phyloP scores from a whole-genome alignment of 23 tunicate species.

The Aplidium turbinatum region DNA sequence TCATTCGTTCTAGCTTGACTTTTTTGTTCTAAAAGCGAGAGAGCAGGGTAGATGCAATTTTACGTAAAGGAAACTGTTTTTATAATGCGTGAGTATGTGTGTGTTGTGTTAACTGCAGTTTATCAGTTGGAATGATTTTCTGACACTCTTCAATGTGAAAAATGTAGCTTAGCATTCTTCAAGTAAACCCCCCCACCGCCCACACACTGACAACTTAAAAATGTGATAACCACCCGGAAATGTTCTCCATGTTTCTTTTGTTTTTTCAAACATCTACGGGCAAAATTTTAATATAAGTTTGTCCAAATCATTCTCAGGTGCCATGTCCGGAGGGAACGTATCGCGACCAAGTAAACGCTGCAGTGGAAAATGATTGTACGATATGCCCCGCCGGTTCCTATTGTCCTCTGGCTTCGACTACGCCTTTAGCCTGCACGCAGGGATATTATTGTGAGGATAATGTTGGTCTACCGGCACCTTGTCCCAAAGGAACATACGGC shows the following conservation, averaged over 20 bases:
- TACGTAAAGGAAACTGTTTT: too few species aligned
- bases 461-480: slow-evolving; percentile 59
- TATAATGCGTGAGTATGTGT: too few species aligned
- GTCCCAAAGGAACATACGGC: slow-evolving; percentile 96
- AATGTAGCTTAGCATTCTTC: too few species aligned
- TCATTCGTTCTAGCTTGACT: too few species aligned
- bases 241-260: neutral
- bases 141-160: too few species aligned
- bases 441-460: slow-evolving; percentile 74
- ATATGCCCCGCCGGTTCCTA: slow-evolving; percentile 69
- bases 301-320: slow-evolving; percentile 44
- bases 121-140: too few species aligned
- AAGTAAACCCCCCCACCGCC: too few species aligned
- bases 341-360: slow-evolving; percentile 27
- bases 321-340: slow-evolving; percentile 95
- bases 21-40: too few species aligned
- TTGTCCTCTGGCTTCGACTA: slow-evolving; percentile 67
- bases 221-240: too few species aligned
- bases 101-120: too few species aligned
- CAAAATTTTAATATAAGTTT: neutral
- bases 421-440: slow-evolving; percentile 50
- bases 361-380: slow-evolving; percentile 52
- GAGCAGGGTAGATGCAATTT: too few species aligned
- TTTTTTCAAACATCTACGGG: neutral
- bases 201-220: too few species aligned